These are phyloP conservation scores for Carassius carassius DNA, from an alignment of 2,113 vertebrate genomes.

Conservation along the genomic window DNA sequence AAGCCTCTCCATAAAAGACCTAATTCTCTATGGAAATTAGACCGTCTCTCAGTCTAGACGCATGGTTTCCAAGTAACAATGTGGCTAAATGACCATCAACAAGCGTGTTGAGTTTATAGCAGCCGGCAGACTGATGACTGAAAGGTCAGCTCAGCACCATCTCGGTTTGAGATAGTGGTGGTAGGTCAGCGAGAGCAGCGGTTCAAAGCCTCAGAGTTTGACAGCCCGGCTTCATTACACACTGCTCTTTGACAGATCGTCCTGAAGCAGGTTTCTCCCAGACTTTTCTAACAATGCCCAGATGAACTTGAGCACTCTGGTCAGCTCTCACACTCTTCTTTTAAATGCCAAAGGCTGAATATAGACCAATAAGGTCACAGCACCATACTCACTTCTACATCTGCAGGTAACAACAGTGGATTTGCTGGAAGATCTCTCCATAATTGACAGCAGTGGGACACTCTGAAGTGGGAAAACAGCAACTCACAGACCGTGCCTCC, in stretches of 20 bases:
- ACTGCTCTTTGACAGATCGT: slow-evolving; percentile 46
- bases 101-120: background rate
- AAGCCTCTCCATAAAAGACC: slow-evolving; percentile 18
- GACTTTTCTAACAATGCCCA: slow-evolving; percentile 41
- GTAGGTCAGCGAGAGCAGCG: background rate
- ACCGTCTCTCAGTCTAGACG: slow-evolving; percentile 17
- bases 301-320: slow-evolving; percentile 8
- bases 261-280: slow-evolving; percentile 32
- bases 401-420: slow-evolving; percentile 21
- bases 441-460: slow-evolving; percentile 31
- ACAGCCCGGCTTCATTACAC: slow-evolving; percentile 45
- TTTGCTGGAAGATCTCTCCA: slow-evolving; percentile 12
- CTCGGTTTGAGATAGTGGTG: background rate
- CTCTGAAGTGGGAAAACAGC: background rate
- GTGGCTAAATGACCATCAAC: slow-evolving; percentile 41
- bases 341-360: slow-evolving; percentile 40
- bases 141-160: slow-evolving; percentile 23
- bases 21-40: slow-evolving; percentile 43
- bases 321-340: slow-evolving; percentile 19
- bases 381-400: background rate
- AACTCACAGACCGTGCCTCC: background rate
- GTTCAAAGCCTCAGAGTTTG: slow-evolving; percentile 27
- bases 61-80: slow-evolving; percentile 28
- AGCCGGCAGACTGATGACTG: slow-evolving; percentile 3
- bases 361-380: slow-evolving; percentile 43